A percentile compares a stretch with the other conserved stretches of the same genome.
Evolutionary conservation across 2,113 vertebrate species (phyloP).

Genomic region (Poecilia latipinna): DNA sequence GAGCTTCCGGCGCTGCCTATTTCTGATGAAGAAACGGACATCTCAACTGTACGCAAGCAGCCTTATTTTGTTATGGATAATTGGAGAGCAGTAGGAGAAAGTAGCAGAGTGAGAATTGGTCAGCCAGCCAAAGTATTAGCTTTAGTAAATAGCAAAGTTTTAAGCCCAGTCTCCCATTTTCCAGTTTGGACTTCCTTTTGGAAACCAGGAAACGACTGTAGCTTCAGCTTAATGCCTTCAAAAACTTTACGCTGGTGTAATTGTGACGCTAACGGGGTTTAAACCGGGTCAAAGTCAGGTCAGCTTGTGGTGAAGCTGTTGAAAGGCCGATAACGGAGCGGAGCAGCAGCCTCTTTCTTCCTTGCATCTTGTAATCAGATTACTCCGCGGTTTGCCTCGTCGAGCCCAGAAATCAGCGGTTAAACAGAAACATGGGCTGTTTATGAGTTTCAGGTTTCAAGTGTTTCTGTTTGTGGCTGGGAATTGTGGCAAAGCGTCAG

Average conservation of each 20-base stretch:
- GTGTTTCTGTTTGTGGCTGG: slow-evolving; percentile 74
- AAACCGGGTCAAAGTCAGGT: not conserved
- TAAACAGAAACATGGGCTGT: slow-evolving; percentile 76
- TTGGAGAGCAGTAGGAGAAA: too few relatives aligned
- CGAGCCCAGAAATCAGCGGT: slow-evolving; percentile 60
- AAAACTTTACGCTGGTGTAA: not conserved
- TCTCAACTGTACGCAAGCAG: too few relatives aligned
- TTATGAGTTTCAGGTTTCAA: slow-evolving; percentile 74
- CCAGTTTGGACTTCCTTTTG: too few relatives aligned
- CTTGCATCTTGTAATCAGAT: slow-evolving; percentile 62
- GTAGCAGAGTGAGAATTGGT: too few relatives aligned
- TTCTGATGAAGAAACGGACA: too few relatives aligned
- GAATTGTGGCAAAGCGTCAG: slow-evolving; percentile 76
- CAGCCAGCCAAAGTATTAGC: too few relatives aligned
- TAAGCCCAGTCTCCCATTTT: not conserved
- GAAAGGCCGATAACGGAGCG: not conserved
- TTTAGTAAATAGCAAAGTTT: too few relatives aligned
- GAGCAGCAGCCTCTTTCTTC: slow-evolving; percentile 1
- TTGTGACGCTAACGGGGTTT: not conserved
- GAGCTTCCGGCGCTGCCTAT: too few relatives aligned
- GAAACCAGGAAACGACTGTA: not conserved
- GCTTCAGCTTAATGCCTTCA: not conserved
- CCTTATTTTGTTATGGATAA: too few relatives aligned
- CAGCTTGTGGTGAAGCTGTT: not conserved
- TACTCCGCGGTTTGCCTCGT: slow-evolving; percentile 49